phyloP scores from a whole-genome alignment of 2,113 vertebrate genomes.

The Mohoua ochrocephala region DNA sequence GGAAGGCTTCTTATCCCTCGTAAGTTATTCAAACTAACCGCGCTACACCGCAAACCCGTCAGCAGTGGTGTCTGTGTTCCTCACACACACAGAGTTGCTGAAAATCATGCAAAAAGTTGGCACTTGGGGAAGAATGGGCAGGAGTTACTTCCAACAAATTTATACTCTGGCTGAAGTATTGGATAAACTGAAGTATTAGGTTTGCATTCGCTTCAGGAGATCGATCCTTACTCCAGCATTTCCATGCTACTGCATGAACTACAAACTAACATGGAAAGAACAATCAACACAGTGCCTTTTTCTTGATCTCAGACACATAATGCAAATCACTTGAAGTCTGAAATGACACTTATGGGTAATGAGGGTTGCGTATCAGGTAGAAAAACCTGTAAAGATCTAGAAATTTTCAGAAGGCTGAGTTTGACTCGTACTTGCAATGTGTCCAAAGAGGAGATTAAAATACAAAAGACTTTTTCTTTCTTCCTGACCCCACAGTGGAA shows the following conservation, averaged over 20 bases:
- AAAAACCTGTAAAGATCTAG: neutral
- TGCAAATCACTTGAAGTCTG: neutral
- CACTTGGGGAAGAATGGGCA: neutral
- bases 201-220: neutral
- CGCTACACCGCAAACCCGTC: neutral
- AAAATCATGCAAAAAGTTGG: neutral
- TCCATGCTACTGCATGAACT: neutral
- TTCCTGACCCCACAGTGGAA: slow-evolving; percentile 73
- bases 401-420: neutral
- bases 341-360: neutral
- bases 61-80: neutral
- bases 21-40: neutral
- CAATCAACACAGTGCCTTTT: neutral
- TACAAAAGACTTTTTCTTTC: neutral
- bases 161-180: neutral
- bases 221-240: neutral
- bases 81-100: neutral
- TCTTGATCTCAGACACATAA: neutral
- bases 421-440: neutral
- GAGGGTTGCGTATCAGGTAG: neutral
- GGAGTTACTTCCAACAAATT: neutral
- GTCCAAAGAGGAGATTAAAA: neutral
- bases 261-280: neutral
- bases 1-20: neutral
- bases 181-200: neutral